Evolutionary conservation across 2,797 vertebrate genomes (phyloP).

Genomic region (Euthynnus affinis): DNA sequence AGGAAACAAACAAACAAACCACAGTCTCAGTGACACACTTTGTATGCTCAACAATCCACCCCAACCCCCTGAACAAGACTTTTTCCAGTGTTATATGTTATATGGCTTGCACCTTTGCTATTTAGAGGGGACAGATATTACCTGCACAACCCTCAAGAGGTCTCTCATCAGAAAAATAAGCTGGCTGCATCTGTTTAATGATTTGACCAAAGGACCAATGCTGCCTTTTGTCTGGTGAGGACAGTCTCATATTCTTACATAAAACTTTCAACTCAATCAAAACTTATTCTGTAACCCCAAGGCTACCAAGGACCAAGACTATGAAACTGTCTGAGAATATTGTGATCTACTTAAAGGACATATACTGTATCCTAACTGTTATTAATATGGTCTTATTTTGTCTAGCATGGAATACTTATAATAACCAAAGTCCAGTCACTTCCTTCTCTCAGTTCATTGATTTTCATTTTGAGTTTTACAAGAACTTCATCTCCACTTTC

Average conservation of each 20-base stretch:
- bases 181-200: too few species aligned
- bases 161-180: too few species aligned
- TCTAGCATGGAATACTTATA: slow-evolving; percentile 24
- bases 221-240: not conserved
- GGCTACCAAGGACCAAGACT: not conserved
- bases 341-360: slow-evolving; percentile 6
- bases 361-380: slow-evolving; percentile 10
- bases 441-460: slow-evolving; percentile 16
- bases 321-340: slow-evolving; percentile 11
- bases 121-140: too few species aligned
- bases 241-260: not conserved
- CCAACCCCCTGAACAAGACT: too few species aligned
- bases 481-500: slow-evolving; percentile 38
- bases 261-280: slow-evolving; percentile 8
- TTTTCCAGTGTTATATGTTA: too few species aligned
- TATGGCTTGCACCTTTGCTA: too few species aligned
- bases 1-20: too few species aligned
- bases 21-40: too few species aligned
- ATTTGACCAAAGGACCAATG: too few species aligned
- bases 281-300: not conserved
- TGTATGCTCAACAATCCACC: too few species aligned
- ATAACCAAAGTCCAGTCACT: slow-evolving; percentile 19
- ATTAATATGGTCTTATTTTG: slow-evolving; percentile 18
- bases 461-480: slow-evolving; percentile 28
- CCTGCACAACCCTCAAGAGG: too few species aligned